These are phyloP conservation scores for Sarcoramphus papa DNA, from an alignment of 2,797 vertebrate species.

Conservation along the genomic window DNA sequence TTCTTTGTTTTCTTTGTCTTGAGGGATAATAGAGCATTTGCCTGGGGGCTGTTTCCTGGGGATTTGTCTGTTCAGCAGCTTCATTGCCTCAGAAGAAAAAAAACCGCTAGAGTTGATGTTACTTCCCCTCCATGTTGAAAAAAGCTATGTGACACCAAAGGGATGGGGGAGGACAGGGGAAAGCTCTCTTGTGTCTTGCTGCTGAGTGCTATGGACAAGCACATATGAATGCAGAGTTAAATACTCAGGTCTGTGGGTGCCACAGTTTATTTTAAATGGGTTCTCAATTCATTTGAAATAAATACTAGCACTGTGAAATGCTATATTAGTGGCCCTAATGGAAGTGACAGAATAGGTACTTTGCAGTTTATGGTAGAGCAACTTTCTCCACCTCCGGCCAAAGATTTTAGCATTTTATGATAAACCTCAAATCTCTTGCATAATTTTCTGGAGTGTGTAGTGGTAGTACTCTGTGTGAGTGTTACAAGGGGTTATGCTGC, in stretches of 20 bases:
- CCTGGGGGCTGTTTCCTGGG: not conserved
- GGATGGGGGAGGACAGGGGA: not conserved
- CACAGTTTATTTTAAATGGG: not conserved
- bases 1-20: conserved; percentile 17
- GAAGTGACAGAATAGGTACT: not conserved
- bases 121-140: not conserved
- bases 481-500: not conserved
- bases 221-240: not conserved
- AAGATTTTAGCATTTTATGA: not conserved
- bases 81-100: not conserved
- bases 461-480: not conserved
- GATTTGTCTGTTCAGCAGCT: not conserved
- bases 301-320: not conserved
- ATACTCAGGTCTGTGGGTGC: not conserved
- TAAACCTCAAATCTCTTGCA: not conserved
- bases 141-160: not conserved
- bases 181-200: not conserved
- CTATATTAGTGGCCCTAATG: not conserved
- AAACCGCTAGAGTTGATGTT: not conserved
- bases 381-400: not conserved
- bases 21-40: not conserved
- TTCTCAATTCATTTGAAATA: not conserved
- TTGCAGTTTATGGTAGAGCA: not conserved
- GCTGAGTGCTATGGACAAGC: not conserved
- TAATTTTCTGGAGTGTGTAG: not conserved